A percentile compares a stretch with the other conserved stretches of the same genome.
Evolutionary conservation across 2,888 invertebrate genomes (phyloP).

Genomic region (Thyatira batis): DNA sequence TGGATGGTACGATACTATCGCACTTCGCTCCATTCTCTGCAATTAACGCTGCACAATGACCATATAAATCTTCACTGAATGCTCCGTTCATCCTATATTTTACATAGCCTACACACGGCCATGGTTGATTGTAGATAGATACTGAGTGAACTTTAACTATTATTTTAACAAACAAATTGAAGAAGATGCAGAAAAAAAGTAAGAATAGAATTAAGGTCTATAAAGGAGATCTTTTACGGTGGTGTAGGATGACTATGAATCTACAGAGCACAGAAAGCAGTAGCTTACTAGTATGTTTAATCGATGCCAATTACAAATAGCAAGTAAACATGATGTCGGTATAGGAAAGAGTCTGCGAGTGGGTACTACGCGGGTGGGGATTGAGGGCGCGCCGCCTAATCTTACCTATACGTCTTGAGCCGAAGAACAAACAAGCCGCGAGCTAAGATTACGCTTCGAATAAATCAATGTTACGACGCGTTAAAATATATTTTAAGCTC

Average conservation of each 20-base stretch:
- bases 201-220: neutral
- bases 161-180: too few relatives aligned
- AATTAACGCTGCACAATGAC: conserved; percentile 79
- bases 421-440: conserved; percentile 79
- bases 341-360: conserved; percentile 43
- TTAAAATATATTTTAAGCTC: conserved; percentile 82
- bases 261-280: neutral
- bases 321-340: conserved; percentile 49
- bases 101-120: conserved; percentile 45
- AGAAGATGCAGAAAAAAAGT: too few relatives aligned
- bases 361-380: conserved; percentile 42
- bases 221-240: neutral
- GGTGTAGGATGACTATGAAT: neutral
- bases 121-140: neutral
- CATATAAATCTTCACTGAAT: conserved; percentile 77
- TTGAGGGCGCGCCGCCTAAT: conserved; percentile 66
- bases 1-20: conserved; percentile 70
- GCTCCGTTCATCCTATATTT: conserved; percentile 62
- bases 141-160: too few relatives aligned
- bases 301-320: conserved; percentile 51
- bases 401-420: conserved; percentile 77
- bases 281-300: conserved; percentile 20
- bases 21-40: conserved; percentile 73
- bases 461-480: conserved; percentile 82
- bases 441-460: conserved; percentile 77